Conservation (phyloP, 2,888 invertebrate genomes). For the Unio delphinus region DNA sequence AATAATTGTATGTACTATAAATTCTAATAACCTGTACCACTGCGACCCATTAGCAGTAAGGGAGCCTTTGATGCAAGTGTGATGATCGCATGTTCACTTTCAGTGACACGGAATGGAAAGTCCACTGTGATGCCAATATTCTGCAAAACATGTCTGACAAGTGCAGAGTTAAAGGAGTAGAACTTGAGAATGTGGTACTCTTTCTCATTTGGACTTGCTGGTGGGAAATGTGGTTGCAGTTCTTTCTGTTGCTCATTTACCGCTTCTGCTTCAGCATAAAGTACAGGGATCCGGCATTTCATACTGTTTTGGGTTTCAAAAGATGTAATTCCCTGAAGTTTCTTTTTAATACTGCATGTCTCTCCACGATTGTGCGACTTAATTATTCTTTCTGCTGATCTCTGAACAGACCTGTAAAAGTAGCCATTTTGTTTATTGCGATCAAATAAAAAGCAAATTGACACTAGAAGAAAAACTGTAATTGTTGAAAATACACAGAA, state of each 20-base stretch:
- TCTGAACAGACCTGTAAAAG: constrained; percentile 16
- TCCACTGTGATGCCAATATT: constrained; percentile 54
- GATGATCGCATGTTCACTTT: constrained; percentile 62
- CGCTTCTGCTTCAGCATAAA: constrained; percentile 45
- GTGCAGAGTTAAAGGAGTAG: constrained; percentile 56
- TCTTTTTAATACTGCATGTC: constrained; percentile 52
- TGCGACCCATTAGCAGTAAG: constrained; percentile 61
- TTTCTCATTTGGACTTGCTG: constrained; percentile 55
- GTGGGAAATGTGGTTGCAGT: constrained; percentile 47
- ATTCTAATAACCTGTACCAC: constrained; percentile 50
- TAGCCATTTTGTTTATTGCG: too few species aligned
- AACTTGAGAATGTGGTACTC: constrained; percentile 66
- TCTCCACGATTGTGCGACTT: constrained; percentile 56
- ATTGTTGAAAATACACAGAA: too few species aligned
- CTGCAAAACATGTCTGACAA: constrained; percentile 53
- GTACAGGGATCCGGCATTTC: constrained; percentile 39
- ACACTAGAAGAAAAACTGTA: too few species aligned
- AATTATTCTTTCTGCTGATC: constrained; percentile 37
- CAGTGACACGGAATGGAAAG: constrained; percentile 65
- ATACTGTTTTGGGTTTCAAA: constrained; percentile 14
- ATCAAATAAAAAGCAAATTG: too few species aligned
- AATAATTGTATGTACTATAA: too few species aligned
- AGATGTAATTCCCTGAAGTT: constrained; percentile 43
- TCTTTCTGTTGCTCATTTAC: constrained; percentile 3
- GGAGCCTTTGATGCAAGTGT: constrained; percentile 48